These are phyloP conservation scores for Pangasianodon gigas DNA, from an alignment of 2,113 vertebrate species.

Conservation along the genomic window DNA sequence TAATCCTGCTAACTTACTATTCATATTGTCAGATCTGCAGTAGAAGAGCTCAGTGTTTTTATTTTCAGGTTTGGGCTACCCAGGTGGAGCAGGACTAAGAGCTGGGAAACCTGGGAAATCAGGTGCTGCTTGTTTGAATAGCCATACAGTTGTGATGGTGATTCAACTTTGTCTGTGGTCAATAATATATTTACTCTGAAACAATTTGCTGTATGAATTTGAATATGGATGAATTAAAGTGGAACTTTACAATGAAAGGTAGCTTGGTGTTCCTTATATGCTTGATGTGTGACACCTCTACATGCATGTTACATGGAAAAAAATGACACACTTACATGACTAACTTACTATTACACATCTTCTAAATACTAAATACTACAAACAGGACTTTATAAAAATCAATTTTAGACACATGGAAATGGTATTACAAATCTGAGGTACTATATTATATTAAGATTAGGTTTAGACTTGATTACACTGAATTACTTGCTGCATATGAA, in stretches of 20 bases:
- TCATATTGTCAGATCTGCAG: not conserved
- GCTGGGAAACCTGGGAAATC: slow-evolving; percentile 68
- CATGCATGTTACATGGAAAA: not conserved
- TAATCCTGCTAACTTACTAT: not conserved
- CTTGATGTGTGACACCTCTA: slow-evolving; percentile 17
- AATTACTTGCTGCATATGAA: not conserved
- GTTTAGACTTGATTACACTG: not conserved
- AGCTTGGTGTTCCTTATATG: slow-evolving; percentile 45
- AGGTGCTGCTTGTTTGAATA: slow-evolving; percentile 52
- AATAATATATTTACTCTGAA: slow-evolving; percentile 39
- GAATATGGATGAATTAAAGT: slow-evolving; percentile 40
- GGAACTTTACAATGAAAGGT: slow-evolving; percentile 36
- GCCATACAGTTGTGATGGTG: slow-evolving; percentile 26
- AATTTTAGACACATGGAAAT: not conserved
- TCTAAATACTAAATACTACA: not conserved
- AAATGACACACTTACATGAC: slow-evolving; percentile 22
- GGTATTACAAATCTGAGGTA: not conserved
- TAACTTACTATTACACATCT: not conserved
- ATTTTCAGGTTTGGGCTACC: slow-evolving; percentile 50
- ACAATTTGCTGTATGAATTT: slow-evolving; percentile 40
- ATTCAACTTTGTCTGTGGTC: slow-evolving; percentile 35
- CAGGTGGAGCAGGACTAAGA: slow-evolving; percentile 51
- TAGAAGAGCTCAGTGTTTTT: not conserved
- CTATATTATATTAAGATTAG: not conserved
- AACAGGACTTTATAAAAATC: not conserved